Evolutionary conservation across 2,888 invertebrate genomes (phyloP).

Genomic region (Melinopterus prodromus): DNA sequence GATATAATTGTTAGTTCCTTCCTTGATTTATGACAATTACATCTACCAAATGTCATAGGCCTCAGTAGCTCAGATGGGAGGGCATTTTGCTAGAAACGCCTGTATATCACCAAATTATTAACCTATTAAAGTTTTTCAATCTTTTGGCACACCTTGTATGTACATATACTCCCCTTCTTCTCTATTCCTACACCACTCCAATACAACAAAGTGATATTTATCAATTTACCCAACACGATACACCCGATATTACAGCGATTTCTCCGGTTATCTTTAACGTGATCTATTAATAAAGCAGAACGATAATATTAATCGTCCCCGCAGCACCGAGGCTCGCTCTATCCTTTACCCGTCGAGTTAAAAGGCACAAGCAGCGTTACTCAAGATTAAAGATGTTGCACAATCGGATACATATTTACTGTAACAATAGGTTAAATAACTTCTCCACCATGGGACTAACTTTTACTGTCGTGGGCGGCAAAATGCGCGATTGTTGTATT

Average conservation of each 20-base stretch:
- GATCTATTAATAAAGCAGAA: conserved; percentile 4
- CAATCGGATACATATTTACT: conserved; percentile 43
- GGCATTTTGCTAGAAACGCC: no score
- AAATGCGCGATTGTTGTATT: conserved; percentile 43
- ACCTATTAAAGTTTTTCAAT: no score
- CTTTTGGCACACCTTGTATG: no score
- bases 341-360: background rate
- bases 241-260: background rate
- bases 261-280: background rate
- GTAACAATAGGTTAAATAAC: conserved; percentile 46
- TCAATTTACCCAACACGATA: background rate
- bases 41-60: no score
- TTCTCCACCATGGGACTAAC: conserved; percentile 29
- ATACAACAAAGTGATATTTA: background rate
- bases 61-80: no score
- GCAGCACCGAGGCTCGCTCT: background rate
- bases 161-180: no score
- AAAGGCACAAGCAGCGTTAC: background rate
- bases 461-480: conserved; percentile 39
- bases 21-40: no score
- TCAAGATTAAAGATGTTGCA: conserved; percentile 40
- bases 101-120: no score
- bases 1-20: no score
- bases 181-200: no score
- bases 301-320: background rate